A percentile compares a stretch with the other conserved stretches of the same genome.
phyloP scores from a whole-genome alignment of 2,888 invertebrate species.

The Dorcus parallelipipedus region DNA sequence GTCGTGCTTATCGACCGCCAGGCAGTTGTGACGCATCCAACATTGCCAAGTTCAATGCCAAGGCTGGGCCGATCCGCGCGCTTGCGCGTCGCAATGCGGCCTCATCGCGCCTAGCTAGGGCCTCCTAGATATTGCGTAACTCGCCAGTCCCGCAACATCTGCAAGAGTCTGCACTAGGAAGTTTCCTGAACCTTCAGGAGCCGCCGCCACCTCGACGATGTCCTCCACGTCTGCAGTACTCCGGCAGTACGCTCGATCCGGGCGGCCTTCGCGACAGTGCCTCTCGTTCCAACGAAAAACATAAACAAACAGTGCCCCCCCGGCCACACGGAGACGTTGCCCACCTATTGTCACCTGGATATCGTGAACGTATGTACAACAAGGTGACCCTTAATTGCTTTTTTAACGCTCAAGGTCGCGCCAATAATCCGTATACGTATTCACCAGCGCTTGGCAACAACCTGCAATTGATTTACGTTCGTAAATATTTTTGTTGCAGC shows the following conservation, averaged over 20 bases:
- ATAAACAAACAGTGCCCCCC: constrained; percentile 22
- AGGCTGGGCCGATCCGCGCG: constrained; percentile 55
- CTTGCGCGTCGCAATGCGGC: constrained; percentile 62
- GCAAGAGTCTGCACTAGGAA: constrained; percentile 35
- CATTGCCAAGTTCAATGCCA: constrained; percentile 79
- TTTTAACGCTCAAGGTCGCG: constrained; percentile 38
- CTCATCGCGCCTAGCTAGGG: constrained; percentile 39
- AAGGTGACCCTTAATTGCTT: constrained; percentile 44
- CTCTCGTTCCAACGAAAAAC: constrained; percentile 16
- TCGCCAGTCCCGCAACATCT: constrained; percentile 38
- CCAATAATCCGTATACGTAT: constrained; percentile 36
- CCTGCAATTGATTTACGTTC: constrained; percentile 35
- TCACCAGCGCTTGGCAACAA: constrained; percentile 38
- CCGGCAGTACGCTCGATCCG: no score
- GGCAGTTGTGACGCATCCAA: constrained; percentile 31
- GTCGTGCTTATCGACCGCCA: constrained; percentile 18
- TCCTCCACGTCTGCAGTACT: no score
- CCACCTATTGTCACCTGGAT: constrained; percentile 23
- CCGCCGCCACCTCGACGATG: no score
- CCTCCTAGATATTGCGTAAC: constrained; percentile 41
- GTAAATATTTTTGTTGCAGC: constrained; percentile 36
- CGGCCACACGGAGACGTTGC: constrained; percentile 25
- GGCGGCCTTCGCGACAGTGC: no score
- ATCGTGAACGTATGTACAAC: constrained; percentile 28
- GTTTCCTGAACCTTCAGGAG: constrained; percentile 1